These are phyloP conservation scores for Mystacides longicornis DNA, from an alignment of 2,888 invertebrate genomes.

Conservation along the genomic window DNA sequence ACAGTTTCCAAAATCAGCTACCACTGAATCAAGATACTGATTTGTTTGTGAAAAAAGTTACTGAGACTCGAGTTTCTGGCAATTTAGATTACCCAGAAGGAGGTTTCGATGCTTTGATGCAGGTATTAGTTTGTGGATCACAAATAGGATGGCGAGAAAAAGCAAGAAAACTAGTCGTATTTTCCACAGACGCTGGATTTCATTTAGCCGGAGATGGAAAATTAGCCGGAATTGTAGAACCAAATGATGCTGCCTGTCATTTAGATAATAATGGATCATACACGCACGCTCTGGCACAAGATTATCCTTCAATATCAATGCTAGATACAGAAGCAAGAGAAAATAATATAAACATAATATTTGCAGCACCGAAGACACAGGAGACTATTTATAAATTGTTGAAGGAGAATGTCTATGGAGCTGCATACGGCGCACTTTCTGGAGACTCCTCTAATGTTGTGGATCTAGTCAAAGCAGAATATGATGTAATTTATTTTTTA, in stretches of 20 bases:
- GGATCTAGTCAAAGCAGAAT: slow-evolving; percentile 55
- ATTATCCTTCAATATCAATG: slow-evolving; percentile 73
- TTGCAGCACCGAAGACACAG: slow-evolving; percentile 53
- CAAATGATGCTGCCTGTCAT: slow-evolving; percentile 67
- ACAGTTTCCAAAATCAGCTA: slow-evolving; percentile 71
- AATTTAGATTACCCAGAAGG: slow-evolving; percentile 71
- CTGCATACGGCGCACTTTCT: slow-evolving; percentile 56
- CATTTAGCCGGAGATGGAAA: slow-evolving; percentile 77
- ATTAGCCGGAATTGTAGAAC: slow-evolving; percentile 57
- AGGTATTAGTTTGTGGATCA: slow-evolving; percentile 64
- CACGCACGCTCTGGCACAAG: slow-evolving; percentile 50
- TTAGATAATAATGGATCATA: slow-evolving; percentile 49
- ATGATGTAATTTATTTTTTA: slow-evolving; percentile 40
- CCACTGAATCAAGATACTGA: slow-evolving; percentile 51
- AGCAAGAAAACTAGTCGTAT: slow-evolving; percentile 68
- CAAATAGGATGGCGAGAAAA: slow-evolving; percentile 71
- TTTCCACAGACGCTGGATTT: slow-evolving; percentile 69
- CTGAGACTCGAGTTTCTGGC: slow-evolving; percentile 38
- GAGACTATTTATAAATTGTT: slow-evolving; percentile 45
- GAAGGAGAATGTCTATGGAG: slow-evolving; percentile 56
- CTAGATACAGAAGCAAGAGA: slow-evolving; percentile 56
- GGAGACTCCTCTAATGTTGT: slow-evolving; percentile 60
- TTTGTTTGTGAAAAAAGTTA: slow-evolving; percentile 39
- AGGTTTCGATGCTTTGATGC: slow-evolving; percentile 83
- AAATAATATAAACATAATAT: slow-evolving; percentile 69